phyloP scores from a whole-genome alignment of 2,113 vertebrate species.

The Catharus minimus region DNA sequence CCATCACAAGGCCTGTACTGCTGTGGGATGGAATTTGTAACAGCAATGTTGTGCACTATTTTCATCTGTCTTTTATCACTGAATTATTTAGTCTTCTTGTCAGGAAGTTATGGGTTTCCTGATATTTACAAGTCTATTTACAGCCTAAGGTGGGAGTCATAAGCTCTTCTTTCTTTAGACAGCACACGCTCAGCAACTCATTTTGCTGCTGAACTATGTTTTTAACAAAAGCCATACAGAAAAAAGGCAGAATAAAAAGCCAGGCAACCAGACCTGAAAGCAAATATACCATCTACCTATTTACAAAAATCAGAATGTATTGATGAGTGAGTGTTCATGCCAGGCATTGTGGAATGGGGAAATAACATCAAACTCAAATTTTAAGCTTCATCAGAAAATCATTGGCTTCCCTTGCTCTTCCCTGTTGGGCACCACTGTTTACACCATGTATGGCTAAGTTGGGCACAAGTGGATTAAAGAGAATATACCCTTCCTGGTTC shows the following conservation, averaged over 20 bases:
- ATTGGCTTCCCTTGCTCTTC: background rate
- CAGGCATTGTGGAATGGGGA: background rate
- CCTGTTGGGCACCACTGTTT: background rate
- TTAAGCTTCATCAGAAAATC: background rate
- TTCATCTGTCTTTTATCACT: background rate
- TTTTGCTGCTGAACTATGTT: background rate
- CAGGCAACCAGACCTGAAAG: background rate
- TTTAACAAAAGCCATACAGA: background rate
- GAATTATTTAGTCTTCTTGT: conserved; percentile 16
- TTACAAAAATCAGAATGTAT: background rate
- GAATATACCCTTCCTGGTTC: background rate
- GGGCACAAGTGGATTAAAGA: background rate
- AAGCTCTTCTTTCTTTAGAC: background rate
- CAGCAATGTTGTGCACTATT: background rate
- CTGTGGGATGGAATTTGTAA: background rate
- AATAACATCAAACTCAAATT: background rate
- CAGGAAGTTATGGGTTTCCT: background rate
- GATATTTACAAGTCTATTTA: conserved; percentile 13
- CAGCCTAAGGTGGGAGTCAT: background rate
- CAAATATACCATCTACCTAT: background rate
- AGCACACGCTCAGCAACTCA: background rate
- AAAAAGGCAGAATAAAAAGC: background rate
- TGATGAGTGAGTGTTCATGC: background rate
- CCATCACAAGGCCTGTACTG: background rate
- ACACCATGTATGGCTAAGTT: background rate